Conservation (phyloP, 1,140 invertebrate species). For the Diplogasteroides magnus region DNA sequence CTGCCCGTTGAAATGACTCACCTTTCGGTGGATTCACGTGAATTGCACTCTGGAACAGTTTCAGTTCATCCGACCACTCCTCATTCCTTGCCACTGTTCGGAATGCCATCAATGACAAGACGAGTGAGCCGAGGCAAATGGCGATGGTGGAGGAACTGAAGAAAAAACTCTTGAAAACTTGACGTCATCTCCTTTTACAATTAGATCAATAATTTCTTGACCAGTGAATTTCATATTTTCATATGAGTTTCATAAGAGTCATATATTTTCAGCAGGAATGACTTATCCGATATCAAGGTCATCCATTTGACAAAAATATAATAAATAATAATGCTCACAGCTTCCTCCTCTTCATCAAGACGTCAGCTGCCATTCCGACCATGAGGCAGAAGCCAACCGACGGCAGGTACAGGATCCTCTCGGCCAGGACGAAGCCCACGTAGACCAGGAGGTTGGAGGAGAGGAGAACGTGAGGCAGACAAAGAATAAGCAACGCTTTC, state of each 20-base stretch:
- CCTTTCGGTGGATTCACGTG: not conserved
- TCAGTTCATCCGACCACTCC: not conserved
- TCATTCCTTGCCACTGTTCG: not conserved
- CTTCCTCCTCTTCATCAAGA: conserved; percentile 43
- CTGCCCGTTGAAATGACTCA: too few species aligned
- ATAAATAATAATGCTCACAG: too few species aligned
- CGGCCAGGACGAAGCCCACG: conserved; percentile 78
- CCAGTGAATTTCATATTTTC: too few species aligned
- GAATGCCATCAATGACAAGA: not conserved
- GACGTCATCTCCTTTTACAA: too few species aligned
- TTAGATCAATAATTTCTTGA: too few species aligned
- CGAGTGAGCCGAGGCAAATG: not conserved
- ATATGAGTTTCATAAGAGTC: too few species aligned
- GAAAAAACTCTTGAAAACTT: not conserved
- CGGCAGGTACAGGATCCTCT: conserved; percentile 78
- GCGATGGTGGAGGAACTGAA: not conserved
- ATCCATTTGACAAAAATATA: too few species aligned
- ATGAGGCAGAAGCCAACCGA: conserved; percentile 77
- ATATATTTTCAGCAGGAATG: too few species aligned
- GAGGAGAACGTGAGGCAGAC: not conserved
- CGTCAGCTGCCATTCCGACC: conserved; percentile 65
- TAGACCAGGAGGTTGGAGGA: not conserved
- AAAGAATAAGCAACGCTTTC: too few species aligned
- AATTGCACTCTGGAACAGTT: not conserved
- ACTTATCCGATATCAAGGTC: too few species aligned